Percentiles rank a stretch among this genome's conserved stretches.
phyloP scores from a whole-genome alignment of 2,797 vertebrate genomes.

The Pipistrellus pygmaeus region DNA sequence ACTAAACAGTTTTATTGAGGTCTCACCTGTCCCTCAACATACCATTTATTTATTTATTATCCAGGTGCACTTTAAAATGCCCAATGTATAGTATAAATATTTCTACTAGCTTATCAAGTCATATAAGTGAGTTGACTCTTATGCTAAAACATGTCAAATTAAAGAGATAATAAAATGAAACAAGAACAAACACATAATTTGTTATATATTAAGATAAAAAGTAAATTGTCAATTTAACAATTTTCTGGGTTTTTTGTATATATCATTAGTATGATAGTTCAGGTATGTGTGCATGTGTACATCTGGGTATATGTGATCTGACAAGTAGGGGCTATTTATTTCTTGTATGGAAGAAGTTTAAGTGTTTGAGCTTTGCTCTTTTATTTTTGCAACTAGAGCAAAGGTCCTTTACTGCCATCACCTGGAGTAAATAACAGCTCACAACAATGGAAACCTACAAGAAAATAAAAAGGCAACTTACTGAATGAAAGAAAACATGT shows the following conservation, averaged over 20 bases:
- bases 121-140: conserved; percentile 34
- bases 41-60: conserved; percentile 57
- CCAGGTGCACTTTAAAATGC: conserved; percentile 56
- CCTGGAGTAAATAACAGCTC: conserved; percentile 80
- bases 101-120: conserved; percentile 40
- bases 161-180: conserved; percentile 54
- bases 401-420: conserved; percentile 88
- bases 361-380: conserved; percentile 28
- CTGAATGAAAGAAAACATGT: not conserved
- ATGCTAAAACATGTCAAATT: not conserved
- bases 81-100: conserved; percentile 47
- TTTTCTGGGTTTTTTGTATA: conserved; percentile 5
- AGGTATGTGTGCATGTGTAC: not conserved
- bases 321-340: not conserved
- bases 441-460: conserved; percentile 51
- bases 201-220: conserved; percentile 60
- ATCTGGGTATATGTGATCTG: not conserved
- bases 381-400: conserved; percentile 56
- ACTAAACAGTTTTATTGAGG: conserved; percentile 73
- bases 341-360: not conserved
- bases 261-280: not conserved
- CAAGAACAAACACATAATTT: not conserved
- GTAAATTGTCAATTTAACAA: not conserved
- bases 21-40: conserved; percentile 50
- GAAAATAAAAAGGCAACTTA: conserved; percentile 41